Base-by-base conservation (phyloP, 2,113 vertebrate genomes). In the Rhynchomys soricoides region DNA sequence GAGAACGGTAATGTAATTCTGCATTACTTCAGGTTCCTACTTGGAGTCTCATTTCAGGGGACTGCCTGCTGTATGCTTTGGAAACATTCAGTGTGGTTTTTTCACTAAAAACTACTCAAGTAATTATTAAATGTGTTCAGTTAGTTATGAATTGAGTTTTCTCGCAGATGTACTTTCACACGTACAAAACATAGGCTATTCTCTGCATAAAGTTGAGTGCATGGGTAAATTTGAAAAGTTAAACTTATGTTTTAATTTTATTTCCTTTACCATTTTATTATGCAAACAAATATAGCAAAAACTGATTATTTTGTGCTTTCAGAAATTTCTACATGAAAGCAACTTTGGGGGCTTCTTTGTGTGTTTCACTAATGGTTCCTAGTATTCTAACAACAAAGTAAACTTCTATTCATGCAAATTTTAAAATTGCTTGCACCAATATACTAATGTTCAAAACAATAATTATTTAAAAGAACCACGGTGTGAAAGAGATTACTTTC, bases 381-480 rank as follows among this genome's bases (percentile, higher is more conserved):
- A 11, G 31, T 21, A 88, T 17, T 78, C 26, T 75, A 73, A 68
- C 7, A 8, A 17, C 79, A 29, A 45, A 19, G 31, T 40, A 81
- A 7, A 24, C 29, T 70, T 68, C 21, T 31, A 87, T 0, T 89
- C 43, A 15, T 50, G 77, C 40, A 26, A 17, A 7, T 79, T 81
- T 57, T 3, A 22, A 12, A 64, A 16, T 57, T 75, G 64, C 6
- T 75, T 90, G 29, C 6, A 89, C 8, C 7, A 19, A 82, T 88
- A 74, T 92, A 12, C 19, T 95, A 3, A 40, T 95, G 26, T 89
- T 82, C 29, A 91, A 87, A 96, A 89, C n/a, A 88, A 92, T 34
- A 7, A 45, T 71, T 91, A 34, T 70, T 89, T 43, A 45, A 71
- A 16, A 85, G 15, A 83, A 74, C 1, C 29, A 15, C 15, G 66